These are phyloP conservation scores for Volucella inanis DNA, from an alignment of 2,888 invertebrate species.

Conservation along the genomic window DNA sequence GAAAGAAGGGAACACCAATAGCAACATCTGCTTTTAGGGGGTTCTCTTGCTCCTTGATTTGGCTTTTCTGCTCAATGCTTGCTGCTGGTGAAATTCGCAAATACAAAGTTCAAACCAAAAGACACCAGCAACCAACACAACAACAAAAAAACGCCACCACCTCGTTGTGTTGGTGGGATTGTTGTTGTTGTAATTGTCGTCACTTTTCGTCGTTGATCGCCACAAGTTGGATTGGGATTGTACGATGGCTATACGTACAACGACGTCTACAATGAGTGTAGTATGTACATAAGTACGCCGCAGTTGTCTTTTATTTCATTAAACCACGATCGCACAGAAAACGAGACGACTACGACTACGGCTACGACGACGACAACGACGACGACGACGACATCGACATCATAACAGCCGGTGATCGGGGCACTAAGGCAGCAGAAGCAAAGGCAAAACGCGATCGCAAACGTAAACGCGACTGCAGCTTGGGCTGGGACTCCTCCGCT, in stretches of 20 bases:
- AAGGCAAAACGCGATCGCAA: background rate
- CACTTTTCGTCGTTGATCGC: conserved; percentile 14
- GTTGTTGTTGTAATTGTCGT: conserved; percentile 4
- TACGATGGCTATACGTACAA: conserved; percentile 25
- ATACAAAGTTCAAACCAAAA: conserved; percentile 70
- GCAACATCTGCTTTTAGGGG: conserved; percentile 40
- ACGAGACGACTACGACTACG: conserved; percentile 53
- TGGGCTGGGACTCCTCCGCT: conserved; percentile 74
- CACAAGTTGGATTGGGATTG: conserved; percentile 63
- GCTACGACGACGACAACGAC: conserved; percentile 10
- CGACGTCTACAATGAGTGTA: no score
- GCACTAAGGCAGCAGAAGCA: conserved; percentile 73
- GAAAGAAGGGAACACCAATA: background rate
- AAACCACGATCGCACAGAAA: conserved; percentile 73
- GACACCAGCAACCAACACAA: conserved; percentile 62
- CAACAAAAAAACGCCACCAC: conserved; percentile 43
- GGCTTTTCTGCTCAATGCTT: background rate
- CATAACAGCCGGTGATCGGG: conserved; percentile 74
- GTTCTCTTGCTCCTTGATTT: conserved; percentile 43
- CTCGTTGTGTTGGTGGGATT: background rate
- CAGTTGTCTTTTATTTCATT: conserved; percentile 54
- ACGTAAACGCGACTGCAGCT: conserved; percentile 61
- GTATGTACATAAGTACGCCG: conserved; percentile 38
- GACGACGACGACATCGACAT: conserved; percentile 58
- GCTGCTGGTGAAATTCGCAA: conserved; percentile 68